Evolutionary conservation across 2,797 vertebrate genomes (phyloP).

Genomic region (Anabacerthia variegaticeps): DNA sequence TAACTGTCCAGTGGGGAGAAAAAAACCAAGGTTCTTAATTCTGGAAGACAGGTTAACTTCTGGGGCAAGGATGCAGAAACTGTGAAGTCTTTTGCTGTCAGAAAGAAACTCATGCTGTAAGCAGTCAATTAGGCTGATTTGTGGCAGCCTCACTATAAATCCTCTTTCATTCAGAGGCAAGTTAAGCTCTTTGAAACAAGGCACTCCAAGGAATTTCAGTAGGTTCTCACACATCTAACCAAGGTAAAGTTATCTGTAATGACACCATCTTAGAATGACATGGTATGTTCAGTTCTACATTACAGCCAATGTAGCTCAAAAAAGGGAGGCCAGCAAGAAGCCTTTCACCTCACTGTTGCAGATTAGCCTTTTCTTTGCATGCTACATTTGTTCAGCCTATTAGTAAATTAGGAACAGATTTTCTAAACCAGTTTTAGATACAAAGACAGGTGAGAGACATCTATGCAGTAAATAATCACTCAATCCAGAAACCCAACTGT

Average conservation of each 20-base stretch:
- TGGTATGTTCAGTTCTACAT: background rate
- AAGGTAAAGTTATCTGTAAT: background rate
- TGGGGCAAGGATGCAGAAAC: background rate
- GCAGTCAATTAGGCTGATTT: slow-evolving; percentile 40
- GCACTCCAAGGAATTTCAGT: background rate
- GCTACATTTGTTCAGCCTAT: background rate
- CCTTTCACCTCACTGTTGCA: background rate
- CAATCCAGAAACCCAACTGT: background rate
- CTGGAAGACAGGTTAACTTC: background rate
- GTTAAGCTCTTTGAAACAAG: slow-evolving; percentile 21
- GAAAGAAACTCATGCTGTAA: background rate
- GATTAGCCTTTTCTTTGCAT: background rate
- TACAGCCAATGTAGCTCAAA: background rate
- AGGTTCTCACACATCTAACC: background rate
- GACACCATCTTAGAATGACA: background rate
- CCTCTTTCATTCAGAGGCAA: background rate
- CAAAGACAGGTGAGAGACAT: background rate
- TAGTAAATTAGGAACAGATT: background rate
- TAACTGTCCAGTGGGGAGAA: background rate
- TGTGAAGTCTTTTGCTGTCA: background rate
- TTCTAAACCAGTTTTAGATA: background rate
- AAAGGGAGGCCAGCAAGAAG: background rate
- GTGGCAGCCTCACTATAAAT: slow-evolving; percentile 12
- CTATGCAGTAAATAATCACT: background rate
- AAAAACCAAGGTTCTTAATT: slow-evolving; percentile 1